Conservation (phyloP, 2,888 invertebrate species). For the Apamea anceps region DNA sequence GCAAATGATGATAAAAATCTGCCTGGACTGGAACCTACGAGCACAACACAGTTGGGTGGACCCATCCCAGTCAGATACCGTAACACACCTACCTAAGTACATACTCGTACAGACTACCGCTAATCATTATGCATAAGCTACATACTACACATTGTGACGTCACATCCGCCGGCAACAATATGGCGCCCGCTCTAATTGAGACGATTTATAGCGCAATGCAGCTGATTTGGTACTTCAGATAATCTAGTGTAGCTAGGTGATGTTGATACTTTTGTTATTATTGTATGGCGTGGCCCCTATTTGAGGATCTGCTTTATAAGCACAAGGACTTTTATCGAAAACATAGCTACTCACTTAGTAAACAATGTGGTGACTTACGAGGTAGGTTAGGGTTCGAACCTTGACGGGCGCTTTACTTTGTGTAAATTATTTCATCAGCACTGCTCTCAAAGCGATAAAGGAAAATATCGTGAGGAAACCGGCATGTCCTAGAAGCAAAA, state of each 20-base stretch:
- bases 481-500: not conserved
- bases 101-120: constrained; percentile 28
- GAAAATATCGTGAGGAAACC: not conserved
- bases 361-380: not conserved
- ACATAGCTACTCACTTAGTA: not conserved
- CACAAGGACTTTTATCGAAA: not conserved
- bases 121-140: constrained; percentile 55
- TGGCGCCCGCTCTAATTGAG: constrained; percentile 62
- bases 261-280: constrained; percentile 24
- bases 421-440: not conserved
- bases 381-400: not conserved
- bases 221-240: constrained; percentile 49
- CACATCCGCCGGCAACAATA: constrained; percentile 61
- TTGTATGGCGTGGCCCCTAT: too few relatives aligned
- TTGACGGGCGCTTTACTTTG: not conserved
- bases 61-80: constrained; percentile 18
- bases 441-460: too few relatives aligned
- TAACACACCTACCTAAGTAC: constrained; percentile 19
- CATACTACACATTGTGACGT: constrained; percentile 51
- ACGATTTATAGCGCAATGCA: constrained; percentile 50
- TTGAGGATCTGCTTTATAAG: not conserved
- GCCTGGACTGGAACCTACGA: not conserved
- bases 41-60: not conserved
- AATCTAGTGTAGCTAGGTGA: not conserved
- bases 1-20: not conserved